These are phyloP conservation scores for Drosophila meridiana DNA, from an alignment of 2,888 invertebrate genomes.

Conservation along the genomic window DNA sequence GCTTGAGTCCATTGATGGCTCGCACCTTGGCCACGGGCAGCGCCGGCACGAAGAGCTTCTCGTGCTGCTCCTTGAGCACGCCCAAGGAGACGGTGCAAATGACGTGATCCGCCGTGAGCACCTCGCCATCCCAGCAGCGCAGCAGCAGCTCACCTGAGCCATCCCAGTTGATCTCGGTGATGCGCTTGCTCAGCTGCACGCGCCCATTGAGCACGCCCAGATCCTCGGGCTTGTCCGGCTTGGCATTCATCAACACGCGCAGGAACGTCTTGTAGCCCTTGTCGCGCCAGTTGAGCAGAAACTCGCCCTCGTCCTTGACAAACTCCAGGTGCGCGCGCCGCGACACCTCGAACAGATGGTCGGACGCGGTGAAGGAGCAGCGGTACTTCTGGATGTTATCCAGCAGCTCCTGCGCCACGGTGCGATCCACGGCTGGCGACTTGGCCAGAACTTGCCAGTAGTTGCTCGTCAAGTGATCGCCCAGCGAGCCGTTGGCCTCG, in stretches of 20 bases:
- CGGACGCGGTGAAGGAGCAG: constrained; percentile 86
- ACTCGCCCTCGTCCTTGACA: constrained; percentile 89
- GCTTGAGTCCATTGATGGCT: constrained; percentile 86
- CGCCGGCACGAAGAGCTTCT: constrained; percentile 85
- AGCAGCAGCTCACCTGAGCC: constrained; percentile 45
- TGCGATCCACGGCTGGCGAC: constrained; percentile 73
- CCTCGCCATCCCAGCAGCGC: constrained; percentile 83
- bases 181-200: constrained; percentile 67
- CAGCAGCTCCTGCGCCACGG: constrained; percentile 86
- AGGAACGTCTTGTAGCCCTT: constrained; percentile 89
- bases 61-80: constrained; percentile 86
- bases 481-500: constrained; percentile 79
- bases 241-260: constrained; percentile 87
- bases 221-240: constrained; percentile 42
- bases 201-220: constrained; percentile 80
- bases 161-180: constrained; percentile 72
- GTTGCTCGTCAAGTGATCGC: constrained; percentile 77
- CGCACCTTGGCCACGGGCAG: constrained; percentile 85
- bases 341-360: constrained; percentile 89
- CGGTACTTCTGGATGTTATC: constrained; percentile 87
- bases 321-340: constrained; percentile 87
- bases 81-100: constrained; percentile 88
- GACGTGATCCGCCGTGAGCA: constrained; percentile 86
- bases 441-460: constrained; percentile 67
- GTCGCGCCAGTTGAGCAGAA: constrained; percentile 90